Base-by-base conservation (phyloP, 2,888 invertebrate genomes). In the Sipha maydis region DNA sequence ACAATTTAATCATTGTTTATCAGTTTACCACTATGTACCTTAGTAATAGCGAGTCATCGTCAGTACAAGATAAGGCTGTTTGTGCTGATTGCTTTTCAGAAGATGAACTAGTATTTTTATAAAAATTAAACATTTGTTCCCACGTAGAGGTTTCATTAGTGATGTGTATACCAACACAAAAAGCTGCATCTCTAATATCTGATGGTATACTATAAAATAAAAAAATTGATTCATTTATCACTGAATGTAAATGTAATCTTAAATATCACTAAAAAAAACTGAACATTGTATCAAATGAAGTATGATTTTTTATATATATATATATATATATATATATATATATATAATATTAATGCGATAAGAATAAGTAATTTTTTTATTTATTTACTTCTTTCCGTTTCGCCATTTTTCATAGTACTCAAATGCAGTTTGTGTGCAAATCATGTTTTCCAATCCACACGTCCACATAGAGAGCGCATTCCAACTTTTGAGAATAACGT, bases 171-270 rank as follows among this genome's bases (percentile, higher is more conserved):
- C 83, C 89, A 17, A 85, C 89, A 79, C 90, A 90, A 21, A 88
- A 89, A 21, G 90, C 89, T 0, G 89, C 83, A n/a, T 83, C 85
- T 48, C 89, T 89, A 25, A 89, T 71, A 31, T 90, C 89, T 14
- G 78, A 48, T 4, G 89, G 89, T 38, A 90, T 89, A n/a, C 90
- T 90, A 48, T 69, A 56, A 38, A 71, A 89, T 48, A 61, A 56
- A 38, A 71, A 7, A 61, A 0, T 7, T 8, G 21, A 61, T 21
- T 21, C 21, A 61, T 61, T 9, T 3, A 25, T 61, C 25, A 48
- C 14, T 61, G 25, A 7, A 21, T 4, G 61, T 61, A 61, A 61
- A 25, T 21, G 25, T n/a, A 61, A 61, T 61, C 4, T 25, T 8
- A 25, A 48, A 61, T 0, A 25, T 25, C 28, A 11, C 69, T 14